Base-by-base conservation (phyloP, 2,113 vertebrate species). In the Engystomops pustulosus region DNA sequence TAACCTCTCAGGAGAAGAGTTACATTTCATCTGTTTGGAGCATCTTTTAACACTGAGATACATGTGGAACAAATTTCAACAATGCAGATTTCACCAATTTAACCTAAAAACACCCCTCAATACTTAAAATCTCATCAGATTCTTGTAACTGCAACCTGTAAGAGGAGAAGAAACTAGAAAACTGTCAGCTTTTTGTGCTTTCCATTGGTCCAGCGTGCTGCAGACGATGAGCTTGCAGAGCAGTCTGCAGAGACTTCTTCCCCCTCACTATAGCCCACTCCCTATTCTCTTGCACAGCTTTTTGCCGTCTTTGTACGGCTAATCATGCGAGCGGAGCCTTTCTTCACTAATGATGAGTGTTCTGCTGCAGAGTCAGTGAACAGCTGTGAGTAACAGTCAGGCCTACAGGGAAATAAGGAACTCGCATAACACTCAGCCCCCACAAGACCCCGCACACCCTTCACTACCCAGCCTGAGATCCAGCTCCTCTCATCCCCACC, bases 221-320 rank as follows among this genome's bases (percentile, higher is more conserved):
- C 1, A 76, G 72, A 36, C 2, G 18, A 32, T 76, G 23, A 3
- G 3, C 30, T 34, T 1, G 12, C 23, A 15, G 14, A 17, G 7
- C 36, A 25, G 78, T 69, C 55, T 77, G 60, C 71, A 68, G 72
- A 77, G 72, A 84, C 68, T 77, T 38, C 72, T 68, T 84, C 72
- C 82, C 81, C 82, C 72, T 68, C 72, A 67, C 8, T 83, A 38
- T 68, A 84, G 55, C 72, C 81, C 81, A 77, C 81, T 76, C 69
- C 38, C 25, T 83, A 6, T 75, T 65, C 32, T 25, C 65, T 68
- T 15, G 18, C 41, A 47, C 55, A 70, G 32, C n/a, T n/a, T n/a
- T n/a, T n/a, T n/a, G n/a, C n/a, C n/a, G 36, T 32, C 53, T 75
- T 45, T 82, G 51, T 82, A 36, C 30, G 45, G 72, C 34, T 84